Base-by-base conservation (phyloP, 2,888 invertebrate species). In the Diloba caeruleocephala region DNA sequence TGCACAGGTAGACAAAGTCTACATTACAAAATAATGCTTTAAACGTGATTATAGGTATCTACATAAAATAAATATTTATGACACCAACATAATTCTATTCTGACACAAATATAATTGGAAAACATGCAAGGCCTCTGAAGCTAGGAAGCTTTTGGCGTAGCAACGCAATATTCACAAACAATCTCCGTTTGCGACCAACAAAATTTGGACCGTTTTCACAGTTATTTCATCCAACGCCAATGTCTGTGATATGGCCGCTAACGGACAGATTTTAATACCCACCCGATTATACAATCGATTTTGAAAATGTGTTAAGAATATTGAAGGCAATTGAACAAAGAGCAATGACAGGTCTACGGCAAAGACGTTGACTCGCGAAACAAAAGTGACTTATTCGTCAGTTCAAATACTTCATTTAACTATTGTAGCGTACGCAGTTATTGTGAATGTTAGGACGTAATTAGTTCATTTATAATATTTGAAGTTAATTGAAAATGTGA, bases 111-210 rank as follows among this genome's bases (percentile, higher is more conserved):
- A 80, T 74, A 70, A 71, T 74, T 59, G 62, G 65, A 78, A 83
- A 80, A 85, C 91, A 91, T 91, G 90, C 90, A 89, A 84, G 84
- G 83, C 85, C 79, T 74, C 78, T 55, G 65, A 85, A 87, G 89
- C 90, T 86, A 78, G 42, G 60, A 88, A 88, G 88, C 88, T 85
- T 82, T 80, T 85, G 48, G 74, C 72, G 66, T 81, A 78, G 84
- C 87, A 85, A 85, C 78, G 85, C 74, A 83, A 82, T 73, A 73
- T 67, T 67, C 59, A 50, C 43, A 56, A 76, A 76, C 67, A 74
- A 58, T n/a, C 43, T 13, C 66, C 59, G 55, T 62, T 56, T 56
- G 63, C 69, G 73, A 63, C 66, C 71, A 71, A 50, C 1, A n/a
- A 21, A 38, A 10, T 51, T 60, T 54, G 26, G 21, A 43, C 43